Percentiles rank a stretch among this genome's conserved stretches.
Conservation (phyloP, 2,797 vertebrate species). For the Pseudomugil tenellus region DNA sequence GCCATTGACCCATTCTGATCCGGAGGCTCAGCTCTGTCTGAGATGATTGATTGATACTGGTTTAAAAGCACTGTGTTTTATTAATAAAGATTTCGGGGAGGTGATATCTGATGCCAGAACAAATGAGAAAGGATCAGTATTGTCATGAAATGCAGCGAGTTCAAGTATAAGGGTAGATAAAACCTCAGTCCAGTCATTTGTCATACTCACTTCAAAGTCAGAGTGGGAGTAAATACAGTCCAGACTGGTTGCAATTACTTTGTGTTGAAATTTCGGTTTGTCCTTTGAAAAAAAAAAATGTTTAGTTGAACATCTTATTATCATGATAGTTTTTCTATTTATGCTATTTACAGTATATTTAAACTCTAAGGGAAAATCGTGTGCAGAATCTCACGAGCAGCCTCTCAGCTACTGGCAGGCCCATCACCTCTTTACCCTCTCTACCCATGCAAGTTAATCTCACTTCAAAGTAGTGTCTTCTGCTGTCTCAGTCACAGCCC, state of each 20-base stretch:
- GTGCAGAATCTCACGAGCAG: conserved; percentile 14
- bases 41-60: conserved; percentile 59
- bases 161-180: conserved; percentile 61
- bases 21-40: conserved; percentile 35
- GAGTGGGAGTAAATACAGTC: conserved; percentile 47
- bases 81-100: conserved; percentile 64
- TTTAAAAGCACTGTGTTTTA: conserved; percentile 49
- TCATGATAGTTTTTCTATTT: not conserved
- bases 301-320: not conserved
- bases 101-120: conserved; percentile 70
- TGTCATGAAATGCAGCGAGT: conserved; percentile 51
- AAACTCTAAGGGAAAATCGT: not conserved
- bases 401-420: conserved; percentile 14
- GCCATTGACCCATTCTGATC: conserved; percentile 48
- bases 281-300: conserved; percentile 24
- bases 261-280: conserved; percentile 23
- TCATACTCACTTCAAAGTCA: conserved; percentile 66
- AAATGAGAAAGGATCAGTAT: conserved; percentile 52
- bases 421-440: conserved; percentile 34
- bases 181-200: conserved; percentile 48
- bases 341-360: conserved; percentile 1
- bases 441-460: conserved; percentile 59
- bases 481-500: conserved; percentile 32
- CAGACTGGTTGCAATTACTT: conserved; percentile 16
- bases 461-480: conserved; percentile 68